These are phyloP conservation scores for Heteropelma amictum DNA, from an alignment of 2,888 invertebrate genomes.

Conservation along the genomic window DNA sequence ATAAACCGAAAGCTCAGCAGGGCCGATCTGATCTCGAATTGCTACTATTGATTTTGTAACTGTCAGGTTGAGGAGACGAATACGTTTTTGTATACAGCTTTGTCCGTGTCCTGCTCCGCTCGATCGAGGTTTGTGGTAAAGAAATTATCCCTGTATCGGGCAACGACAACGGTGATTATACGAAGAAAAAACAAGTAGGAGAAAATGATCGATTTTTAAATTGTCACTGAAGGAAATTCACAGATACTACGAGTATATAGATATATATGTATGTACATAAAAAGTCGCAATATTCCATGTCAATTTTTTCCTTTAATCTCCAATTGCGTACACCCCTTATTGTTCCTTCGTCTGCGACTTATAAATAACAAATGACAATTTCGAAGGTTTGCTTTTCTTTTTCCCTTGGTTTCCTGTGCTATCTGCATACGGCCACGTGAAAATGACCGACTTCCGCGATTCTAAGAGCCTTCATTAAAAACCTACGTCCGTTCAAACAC, in stretches of 20 bases:
- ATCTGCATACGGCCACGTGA: no score
- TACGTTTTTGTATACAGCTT: not conserved
- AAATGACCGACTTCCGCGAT: no score
- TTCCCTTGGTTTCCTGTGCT: no score
- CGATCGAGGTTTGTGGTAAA: conserved; percentile 12
- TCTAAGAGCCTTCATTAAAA: no score
- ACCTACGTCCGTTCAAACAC: no score
- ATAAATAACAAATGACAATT: not conserved
- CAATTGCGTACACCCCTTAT: not conserved
- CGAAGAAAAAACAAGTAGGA: conserved; percentile 22
- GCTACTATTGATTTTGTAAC: no score
- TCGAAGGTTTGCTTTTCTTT: no score
- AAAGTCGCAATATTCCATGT: conserved; percentile 1
- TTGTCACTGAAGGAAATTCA: conserved; percentile 28
- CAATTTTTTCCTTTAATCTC: not conserved
- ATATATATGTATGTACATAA: no score
- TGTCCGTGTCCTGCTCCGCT: not conserved
- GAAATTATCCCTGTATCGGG: conserved; percentile 3
- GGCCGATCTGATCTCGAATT: no score
- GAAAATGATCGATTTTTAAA: conserved; percentile 39
- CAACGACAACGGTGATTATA: conserved; percentile 4
- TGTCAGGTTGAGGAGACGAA: conserved; percentile 1
- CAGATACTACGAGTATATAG: not conserved
- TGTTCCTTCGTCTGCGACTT: not conserved
- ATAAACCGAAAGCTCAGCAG: no score